Evolutionary conservation across 2,797 vertebrate genomes (phyloP).

Genomic region (Platalea minor): DNA sequence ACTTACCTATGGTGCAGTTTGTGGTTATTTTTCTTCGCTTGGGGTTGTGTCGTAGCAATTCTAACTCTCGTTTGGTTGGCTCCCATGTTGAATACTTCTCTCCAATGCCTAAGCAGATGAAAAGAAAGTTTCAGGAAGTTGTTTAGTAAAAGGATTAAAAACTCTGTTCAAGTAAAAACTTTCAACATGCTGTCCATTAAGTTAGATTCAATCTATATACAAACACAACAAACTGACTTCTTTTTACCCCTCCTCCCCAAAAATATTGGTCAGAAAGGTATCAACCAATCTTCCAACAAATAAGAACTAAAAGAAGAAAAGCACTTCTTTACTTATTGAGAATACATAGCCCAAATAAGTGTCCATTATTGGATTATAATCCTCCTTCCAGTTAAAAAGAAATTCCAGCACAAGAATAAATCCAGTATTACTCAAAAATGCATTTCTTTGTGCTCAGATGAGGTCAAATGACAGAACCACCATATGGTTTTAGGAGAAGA

Average conservation of each 20-base stretch:
- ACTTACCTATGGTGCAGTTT: constrained; percentile 96
- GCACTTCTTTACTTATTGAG: neutral
- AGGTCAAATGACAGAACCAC: neutral
- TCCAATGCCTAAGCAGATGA: constrained; percentile 83
- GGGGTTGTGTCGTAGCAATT: constrained; percentile 97
- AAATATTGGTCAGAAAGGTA: neutral
- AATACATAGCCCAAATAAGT: neutral
- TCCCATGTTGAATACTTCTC: constrained; percentile 99
- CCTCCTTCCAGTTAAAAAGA: neutral
- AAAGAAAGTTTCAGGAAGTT: constrained; percentile 54
- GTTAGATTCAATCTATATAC: neutral
- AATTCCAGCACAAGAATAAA: neutral
- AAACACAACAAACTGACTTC: neutral
- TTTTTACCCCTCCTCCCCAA: neutral
- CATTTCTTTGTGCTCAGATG: neutral
- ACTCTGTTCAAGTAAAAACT: neutral
- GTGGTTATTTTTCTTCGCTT: constrained; percentile 98
- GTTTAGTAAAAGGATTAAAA: neutral
- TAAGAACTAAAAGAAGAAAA: neutral
- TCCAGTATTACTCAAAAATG: neutral
- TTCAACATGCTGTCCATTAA: neutral
- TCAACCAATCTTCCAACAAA: neutral
- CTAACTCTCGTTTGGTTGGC: constrained; percentile 95
- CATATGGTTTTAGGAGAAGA: neutral
- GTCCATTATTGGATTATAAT: neutral